These are phyloP conservation scores for Drosophila parthenogenetica DNA, from an alignment of 2,888 invertebrate genomes.

Conservation along the genomic window DNA sequence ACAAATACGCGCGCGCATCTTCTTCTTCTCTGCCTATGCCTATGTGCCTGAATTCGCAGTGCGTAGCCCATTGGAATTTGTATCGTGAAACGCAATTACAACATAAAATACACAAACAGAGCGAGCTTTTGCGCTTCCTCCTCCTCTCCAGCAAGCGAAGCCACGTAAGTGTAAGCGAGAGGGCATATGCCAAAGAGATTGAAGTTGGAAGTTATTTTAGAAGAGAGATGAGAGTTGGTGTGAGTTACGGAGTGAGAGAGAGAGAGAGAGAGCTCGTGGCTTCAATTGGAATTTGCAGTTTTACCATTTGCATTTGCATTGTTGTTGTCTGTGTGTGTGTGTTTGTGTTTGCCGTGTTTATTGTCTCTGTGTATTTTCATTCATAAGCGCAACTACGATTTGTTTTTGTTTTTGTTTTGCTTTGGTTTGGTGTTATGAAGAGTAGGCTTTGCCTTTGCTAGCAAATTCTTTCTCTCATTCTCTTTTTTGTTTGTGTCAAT, in stretches of 20 bases:
- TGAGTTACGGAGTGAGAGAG: too few relatives aligned
- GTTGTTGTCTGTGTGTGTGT: slow-evolving; percentile 23
- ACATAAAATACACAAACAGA: slow-evolving; percentile 77
- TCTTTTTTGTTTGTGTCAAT: slow-evolving; percentile 3
- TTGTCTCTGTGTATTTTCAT: slow-evolving; percentile 65
- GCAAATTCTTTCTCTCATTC: not conserved
- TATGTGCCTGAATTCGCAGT: slow-evolving; percentile 34
- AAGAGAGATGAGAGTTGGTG: not conserved
- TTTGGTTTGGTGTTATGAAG: slow-evolving; percentile 11
- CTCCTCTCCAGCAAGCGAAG: not conserved
- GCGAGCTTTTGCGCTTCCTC: slow-evolving; percentile 37
- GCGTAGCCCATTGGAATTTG: slow-evolving; percentile 79
- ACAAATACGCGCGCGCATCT: slow-evolving; percentile 72
- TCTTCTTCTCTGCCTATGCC: slow-evolving; percentile 47
- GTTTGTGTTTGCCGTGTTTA: slow-evolving; percentile 17
- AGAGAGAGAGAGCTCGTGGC: slow-evolving; percentile 8
- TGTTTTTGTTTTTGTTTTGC: slow-evolving; percentile 28
- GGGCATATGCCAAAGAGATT: not conserved
- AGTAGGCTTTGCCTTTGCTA: slow-evolving; percentile 38
- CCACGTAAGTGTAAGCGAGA: slow-evolving; percentile 36
- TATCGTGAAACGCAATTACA: slow-evolving; percentile 80
- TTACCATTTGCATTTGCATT: not conserved
- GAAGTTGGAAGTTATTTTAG: not conserved
- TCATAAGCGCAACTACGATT: slow-evolving; percentile 67
- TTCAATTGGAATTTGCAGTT: slow-evolving; percentile 10